Evolutionary conservation across 2,113 vertebrate genomes (phyloP), one percentile per base, ranked within the genome.

Genomic region (Hemiprocne comata): DNA sequence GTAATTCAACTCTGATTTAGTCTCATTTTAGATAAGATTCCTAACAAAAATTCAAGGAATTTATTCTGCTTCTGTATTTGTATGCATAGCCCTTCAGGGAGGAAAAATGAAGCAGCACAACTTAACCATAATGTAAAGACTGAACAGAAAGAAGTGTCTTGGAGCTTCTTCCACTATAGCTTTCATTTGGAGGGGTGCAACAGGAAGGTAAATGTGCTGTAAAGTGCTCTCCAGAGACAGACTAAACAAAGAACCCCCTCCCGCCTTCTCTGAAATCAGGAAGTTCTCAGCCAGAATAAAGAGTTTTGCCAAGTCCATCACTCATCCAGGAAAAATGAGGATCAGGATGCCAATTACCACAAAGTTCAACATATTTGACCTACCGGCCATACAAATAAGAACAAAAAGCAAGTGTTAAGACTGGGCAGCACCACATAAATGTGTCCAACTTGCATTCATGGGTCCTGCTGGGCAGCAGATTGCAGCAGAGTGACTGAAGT

Each of bases 271-370:
- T 50, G 54, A 44, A 67, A 67, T 42, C 26, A 36, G 69, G 57
- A 95, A 96, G 53, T 78, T 86, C 76, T 87, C 86, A 90, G 79
- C 44, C 55, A 90, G 80, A 92, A 85, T 24, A 71, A 20, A 72
- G 57, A 14, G 7, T 19, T 72, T 48, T 83, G 82, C 67, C 55
- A 90, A 85, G 67, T 80, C 20, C 14, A 64, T 74, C 55, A 33
- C 62, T 94, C 81, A 72, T 65, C 23, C 44, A 76, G 65, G 23
- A 93, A 92, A 86, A 90, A 89, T 31, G 53, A 84, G 51, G 28
- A 69, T 85, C 40, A 5, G 13, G 14, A 76, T 48, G 76, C 8
- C 71, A 75, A 33, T 34, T 51, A 72, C 48, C 58, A 85, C 34
- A 8, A 90, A 36, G 42, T 90, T 73, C 79, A 93, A 89, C 11